Evolutionary conservation across 2,797 vertebrate species (phyloP), one percentile per base, ranked within the genome.

Genomic region (Anomalospiza imberbis): DNA sequence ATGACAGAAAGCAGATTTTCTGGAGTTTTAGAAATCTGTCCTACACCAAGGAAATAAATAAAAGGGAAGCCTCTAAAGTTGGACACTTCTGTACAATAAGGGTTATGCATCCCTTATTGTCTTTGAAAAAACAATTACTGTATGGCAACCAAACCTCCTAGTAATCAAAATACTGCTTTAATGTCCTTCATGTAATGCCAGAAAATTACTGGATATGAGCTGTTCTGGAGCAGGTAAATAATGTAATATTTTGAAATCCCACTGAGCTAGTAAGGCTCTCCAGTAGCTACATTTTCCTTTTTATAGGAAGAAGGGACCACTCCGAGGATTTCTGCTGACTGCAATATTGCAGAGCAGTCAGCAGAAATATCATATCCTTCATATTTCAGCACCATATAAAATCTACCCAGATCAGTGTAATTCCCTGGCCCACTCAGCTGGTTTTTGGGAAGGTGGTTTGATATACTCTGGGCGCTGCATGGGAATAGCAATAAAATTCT

Each of bases 391-490:
- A 77, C 42, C 9, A 26, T 10, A 17, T 18, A 11, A 14, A 63
- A 25, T 38, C 18, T 51, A 12, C 25, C 6, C 65, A 63, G 22
- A 48, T 14, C 26, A 54, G 6, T 31, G 34, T 26, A 62, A 48
- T 42, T 15, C 21, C 4, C 14, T 62, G 31, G 21, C 26, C 57
- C 17, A 31, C 14, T 48, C 42, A 36, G 14, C 9, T 54, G 31
- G 25, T 55, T 62, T 26, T 55, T 16, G 14, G 26, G 6, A 34
- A 42, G 31, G 6, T 13, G 7, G 2, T 10, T 40, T 55, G 14
- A 21, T 62, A 13, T 16, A 48, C 25, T 31, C 25, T 13, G 21
- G 25, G 5, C 0, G 0, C 31, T 54, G 25, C 26, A 48, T 9
- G 8, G 21, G 10, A 55, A 24, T 70, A 70, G 32, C 3, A 31